These are phyloP conservation scores for Furnarius figulus DNA, from an alignment of 2,113 vertebrate genomes.

Conservation along the genomic window DNA sequence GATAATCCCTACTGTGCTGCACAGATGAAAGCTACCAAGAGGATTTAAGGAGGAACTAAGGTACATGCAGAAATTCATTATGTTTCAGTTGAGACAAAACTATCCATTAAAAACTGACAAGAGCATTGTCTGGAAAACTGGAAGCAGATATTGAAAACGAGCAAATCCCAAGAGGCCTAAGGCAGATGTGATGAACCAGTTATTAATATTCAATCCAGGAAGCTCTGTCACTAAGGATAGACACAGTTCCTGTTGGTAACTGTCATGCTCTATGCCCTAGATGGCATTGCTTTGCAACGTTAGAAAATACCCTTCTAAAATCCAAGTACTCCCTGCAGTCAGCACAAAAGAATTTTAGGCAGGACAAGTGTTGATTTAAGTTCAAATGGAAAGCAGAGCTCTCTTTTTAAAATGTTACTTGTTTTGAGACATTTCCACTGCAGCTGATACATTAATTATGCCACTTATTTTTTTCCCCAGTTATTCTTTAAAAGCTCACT, in stretches of 20 bases:
- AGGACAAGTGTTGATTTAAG: neutral
- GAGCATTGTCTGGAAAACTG: neutral
- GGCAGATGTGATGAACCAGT: neutral
- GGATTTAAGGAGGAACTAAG: neutral
- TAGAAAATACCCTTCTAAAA: neutral
- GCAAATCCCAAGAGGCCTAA: neutral
- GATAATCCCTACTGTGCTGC: neutral
- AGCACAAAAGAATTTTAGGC: neutral
- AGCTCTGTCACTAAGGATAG: neutral
- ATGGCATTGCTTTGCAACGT: slow-evolving; percentile 31
- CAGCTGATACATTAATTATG: slow-evolving; percentile 13
- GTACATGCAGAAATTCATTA: neutral
- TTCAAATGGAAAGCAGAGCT: neutral
- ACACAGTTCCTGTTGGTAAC: neutral
- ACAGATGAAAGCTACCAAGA: neutral
- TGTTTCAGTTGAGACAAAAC: neutral
- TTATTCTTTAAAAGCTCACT: neutral
- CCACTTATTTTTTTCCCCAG: neutral
- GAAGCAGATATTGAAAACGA: neutral
- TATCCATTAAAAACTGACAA: neutral
- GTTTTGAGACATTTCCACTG: neutral
- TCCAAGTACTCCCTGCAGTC: neutral
- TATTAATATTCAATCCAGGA: neutral
- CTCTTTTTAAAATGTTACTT: neutral
- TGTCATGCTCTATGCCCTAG: neutral